Evolutionary conservation across 30 jellyfish, hydroid and myxozoan genomes (phyloP), one percentile per base, ranked within the genome.

Genomic region (Rhopilema esculentum): DNA sequence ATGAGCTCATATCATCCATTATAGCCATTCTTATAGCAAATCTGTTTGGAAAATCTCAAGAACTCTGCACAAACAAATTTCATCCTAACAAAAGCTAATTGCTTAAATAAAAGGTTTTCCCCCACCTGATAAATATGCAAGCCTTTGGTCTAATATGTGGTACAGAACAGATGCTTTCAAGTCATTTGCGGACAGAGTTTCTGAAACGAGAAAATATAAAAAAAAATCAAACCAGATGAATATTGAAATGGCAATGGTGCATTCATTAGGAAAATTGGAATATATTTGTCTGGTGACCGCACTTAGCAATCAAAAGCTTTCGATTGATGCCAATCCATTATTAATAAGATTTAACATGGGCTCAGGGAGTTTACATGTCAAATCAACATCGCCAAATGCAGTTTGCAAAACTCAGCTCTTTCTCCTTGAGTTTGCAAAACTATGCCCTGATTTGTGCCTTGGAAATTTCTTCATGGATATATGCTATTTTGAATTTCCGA

Each of bases 101-200:
- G 57, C 57, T 6, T 2, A 40, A 29, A 12, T 0, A 6, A 29
- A 26, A 29, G 57, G 17, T 9, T 26, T 69, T 2, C 8, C 25
- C 91, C 69, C 80, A 85, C 94, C 94, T 85, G 94, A 85, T 19
- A 85, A 49, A 75, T 52, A 85, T 6, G 94, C 94, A 0, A 73
- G 84, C 63, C 74, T 85, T 51, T 50, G 69, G 16, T 85, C 32
- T 33, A 85, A 51, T 16, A 40, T 49, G 84, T 68, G 77, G 53
- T 32, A 57, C 51, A 85, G 63, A 24, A 82, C 94, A 73, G 94
- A 73, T 51, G 94, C 88, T 73, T 74, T 79, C 63, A 84, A 70
- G 24, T 84, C 92, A 84, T 66, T 84, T 33, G 94, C 67, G 79
- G 86, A 51, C 69, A 85, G 70, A 22, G 85, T 74, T 75, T 74